phyloP scores from a whole-genome alignment of 2,888 invertebrate species.

The Andrena haemorrhoa region DNA sequence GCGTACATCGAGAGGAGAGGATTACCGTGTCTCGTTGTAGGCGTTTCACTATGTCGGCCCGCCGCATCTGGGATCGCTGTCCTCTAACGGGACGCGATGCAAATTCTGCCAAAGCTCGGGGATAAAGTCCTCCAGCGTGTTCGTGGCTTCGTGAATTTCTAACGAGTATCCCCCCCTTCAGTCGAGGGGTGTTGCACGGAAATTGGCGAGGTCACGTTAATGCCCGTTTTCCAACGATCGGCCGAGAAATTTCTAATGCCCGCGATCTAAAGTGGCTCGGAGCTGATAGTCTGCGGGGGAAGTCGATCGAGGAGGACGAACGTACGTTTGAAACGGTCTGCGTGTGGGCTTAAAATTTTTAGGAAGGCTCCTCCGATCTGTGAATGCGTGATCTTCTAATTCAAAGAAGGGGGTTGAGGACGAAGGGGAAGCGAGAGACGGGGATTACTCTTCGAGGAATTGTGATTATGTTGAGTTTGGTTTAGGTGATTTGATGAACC shows the following conservation, averaged over 20 bases:
- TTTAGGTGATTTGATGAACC: too few relatives aligned
- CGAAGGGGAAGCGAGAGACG: too few relatives aligned
- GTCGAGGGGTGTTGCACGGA: background rate
- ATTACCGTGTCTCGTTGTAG: conserved; percentile 50
- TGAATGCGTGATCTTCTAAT: conserved; percentile 1
- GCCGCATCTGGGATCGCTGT: conserved; percentile 55
- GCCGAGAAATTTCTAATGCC: conserved; percentile 22
- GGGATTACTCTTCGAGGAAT: too few relatives aligned
- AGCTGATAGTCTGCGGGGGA: conserved; percentile 5
- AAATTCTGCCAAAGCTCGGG: conserved; percentile 58
- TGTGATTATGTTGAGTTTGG: too few relatives aligned
- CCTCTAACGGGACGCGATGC: conserved; percentile 63
- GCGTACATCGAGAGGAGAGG: conserved; percentile 26
- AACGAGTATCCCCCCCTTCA: conserved; percentile 8
- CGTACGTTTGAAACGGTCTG: background rate
- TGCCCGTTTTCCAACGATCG: conserved; percentile 3
- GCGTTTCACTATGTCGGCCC: conserved; percentile 42
- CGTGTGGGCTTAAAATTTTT: background rate
- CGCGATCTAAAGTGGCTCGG: background rate
- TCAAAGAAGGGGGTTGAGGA: too few relatives aligned
- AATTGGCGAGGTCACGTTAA: conserved; percentile 2
- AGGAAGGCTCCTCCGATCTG: background rate
- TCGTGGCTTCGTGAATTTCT: background rate
- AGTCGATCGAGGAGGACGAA: conserved; percentile 12
- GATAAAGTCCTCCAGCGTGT: conserved; percentile 36